phyloP scores from a whole-genome alignment of 2,113 vertebrate species.

The Cnemophilus loriae region DNA sequence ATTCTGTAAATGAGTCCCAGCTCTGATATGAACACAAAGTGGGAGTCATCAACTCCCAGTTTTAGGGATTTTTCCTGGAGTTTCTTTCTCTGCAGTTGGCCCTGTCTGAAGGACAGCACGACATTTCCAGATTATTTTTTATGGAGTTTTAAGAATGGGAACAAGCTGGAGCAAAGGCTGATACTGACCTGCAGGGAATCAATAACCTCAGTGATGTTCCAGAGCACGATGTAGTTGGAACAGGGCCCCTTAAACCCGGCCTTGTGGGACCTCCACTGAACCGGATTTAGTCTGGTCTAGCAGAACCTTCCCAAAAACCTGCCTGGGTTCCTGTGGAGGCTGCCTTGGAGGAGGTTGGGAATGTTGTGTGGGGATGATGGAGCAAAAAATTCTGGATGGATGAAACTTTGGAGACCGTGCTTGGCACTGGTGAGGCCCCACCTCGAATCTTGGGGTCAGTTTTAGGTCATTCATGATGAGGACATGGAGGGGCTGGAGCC shows the following conservation, averaged over 20 bases:
- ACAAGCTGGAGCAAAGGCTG: neutral
- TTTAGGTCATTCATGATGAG: neutral
- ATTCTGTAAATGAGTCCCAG: neutral
- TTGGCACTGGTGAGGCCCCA: neutral
- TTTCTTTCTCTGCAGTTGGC: neutral
- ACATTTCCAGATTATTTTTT: neutral
- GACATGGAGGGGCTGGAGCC: rapidly evolving
- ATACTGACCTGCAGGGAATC: neutral
- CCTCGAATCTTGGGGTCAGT: rapidly evolving
- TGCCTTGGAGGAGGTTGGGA: neutral
- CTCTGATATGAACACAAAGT: rapidly evolving
- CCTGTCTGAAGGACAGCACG: neutral
- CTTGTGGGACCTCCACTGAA: neutral
- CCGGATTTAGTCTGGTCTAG: neutral
- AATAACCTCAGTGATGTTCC: neutral
- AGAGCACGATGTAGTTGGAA: neutral
- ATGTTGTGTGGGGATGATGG: neutral
- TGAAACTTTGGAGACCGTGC: neutral
- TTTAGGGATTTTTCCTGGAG: neutral
- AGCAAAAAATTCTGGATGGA: neutral
- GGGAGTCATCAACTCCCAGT: neutral
- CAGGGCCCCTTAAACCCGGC: neutral
- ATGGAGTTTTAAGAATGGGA: neutral
- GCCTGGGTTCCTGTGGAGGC: neutral
- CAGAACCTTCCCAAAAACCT: neutral